Evolutionary conservation across 2,888 invertebrate genomes (phyloP).

Genomic region (Parnassius glacialis): DNA sequence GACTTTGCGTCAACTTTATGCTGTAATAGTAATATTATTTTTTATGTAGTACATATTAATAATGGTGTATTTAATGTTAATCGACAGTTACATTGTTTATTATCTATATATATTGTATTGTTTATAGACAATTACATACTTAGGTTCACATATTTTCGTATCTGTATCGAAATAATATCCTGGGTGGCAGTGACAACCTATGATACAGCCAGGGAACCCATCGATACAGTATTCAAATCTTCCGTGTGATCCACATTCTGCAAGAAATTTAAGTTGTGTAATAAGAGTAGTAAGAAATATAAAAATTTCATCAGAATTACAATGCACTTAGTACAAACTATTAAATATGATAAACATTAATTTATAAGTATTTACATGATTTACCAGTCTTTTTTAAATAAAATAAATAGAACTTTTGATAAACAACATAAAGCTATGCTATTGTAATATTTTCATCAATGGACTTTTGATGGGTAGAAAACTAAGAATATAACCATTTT

Average conservation of each 20-base stretch:
- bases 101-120: background rate
- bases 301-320: no score
- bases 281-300: no score
- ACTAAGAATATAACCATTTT: conserved; percentile 1
- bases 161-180: conserved; percentile 73
- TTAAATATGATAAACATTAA: no score
- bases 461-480: no score
- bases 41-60: background rate
- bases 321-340: no score
- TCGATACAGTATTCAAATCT: conserved; percentile 72
- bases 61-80: background rate
- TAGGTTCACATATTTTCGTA: conserved; percentile 70
- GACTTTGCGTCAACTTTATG: conserved; percentile 51
- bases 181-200: conserved; percentile 72
- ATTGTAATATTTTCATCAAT: no score
- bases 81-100: background rate
- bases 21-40: conserved; percentile 43
- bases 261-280: conserved; percentile 19
- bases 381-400: no score
- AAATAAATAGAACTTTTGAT: no score
- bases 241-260: conserved; percentile 70
- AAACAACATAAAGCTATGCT: no score
- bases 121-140: conserved; percentile 42
- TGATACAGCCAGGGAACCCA: conserved; percentile 63
- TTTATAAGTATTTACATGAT: no score